These are phyloP conservation scores for Eretmochelys imbricata DNA, from an alignment of 2,113 vertebrate genomes.

Conservation along the genomic window DNA sequence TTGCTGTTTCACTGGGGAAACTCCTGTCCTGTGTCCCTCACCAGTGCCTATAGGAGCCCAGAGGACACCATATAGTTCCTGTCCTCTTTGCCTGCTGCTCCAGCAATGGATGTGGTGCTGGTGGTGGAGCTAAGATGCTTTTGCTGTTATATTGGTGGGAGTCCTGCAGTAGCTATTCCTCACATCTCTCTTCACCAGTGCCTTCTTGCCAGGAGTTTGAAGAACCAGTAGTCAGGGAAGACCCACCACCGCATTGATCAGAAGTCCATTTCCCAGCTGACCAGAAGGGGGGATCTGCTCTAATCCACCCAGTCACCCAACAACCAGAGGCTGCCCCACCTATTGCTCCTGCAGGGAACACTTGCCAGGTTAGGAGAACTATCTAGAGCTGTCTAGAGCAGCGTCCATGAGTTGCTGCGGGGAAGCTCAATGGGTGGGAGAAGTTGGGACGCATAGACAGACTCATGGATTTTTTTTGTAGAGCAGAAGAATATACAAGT, in stretches of 20 bases:
- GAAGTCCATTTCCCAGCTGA: not conserved
- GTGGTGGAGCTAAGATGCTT: not conserved
- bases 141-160: not conserved
- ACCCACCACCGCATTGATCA: rapidly evolving
- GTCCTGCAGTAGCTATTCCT: not conserved
- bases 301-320: not conserved
- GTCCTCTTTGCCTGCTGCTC: not conserved
- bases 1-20: not conserved
- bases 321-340: not conserved
- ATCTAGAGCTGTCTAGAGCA: not conserved
- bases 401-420: not conserved
- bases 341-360: not conserved
- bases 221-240: rapidly evolving
- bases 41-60: not conserved
- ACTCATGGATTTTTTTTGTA: not conserved
- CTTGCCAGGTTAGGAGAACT: not conserved
- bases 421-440: not conserved
- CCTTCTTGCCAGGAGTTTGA: not conserved
- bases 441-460: not conserved
- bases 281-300: not conserved
- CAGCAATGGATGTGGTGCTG: not conserved
- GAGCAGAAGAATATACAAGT: not conserved
- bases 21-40: not conserved
- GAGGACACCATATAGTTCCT: not conserved
- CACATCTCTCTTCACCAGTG: not conserved